phyloP scores from a whole-genome alignment of 1,140 invertebrate species.

The Sarcophaga peregrina region DNA sequence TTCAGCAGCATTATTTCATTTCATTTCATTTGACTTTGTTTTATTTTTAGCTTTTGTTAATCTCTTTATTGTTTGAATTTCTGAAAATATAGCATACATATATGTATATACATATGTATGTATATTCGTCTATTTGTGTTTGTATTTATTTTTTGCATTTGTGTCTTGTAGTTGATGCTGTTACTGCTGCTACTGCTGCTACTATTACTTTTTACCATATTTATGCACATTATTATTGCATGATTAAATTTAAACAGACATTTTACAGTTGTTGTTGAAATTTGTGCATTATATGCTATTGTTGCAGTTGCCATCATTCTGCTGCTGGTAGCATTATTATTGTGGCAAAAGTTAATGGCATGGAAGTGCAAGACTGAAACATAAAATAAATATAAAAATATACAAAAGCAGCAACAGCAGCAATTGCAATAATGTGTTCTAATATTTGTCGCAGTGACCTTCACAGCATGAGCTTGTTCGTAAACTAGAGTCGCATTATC shows the following conservation, averaged over 20 bases:
- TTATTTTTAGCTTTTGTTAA: too few relatives aligned
- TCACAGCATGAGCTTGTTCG: background rate
- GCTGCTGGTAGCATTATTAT: background rate
- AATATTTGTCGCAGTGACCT: conserved; percentile 21
- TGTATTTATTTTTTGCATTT: background rate
- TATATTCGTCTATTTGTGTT: too few relatives aligned
- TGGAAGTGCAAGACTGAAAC: background rate
- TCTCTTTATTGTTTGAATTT: background rate
- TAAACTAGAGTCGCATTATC: too few relatives aligned
- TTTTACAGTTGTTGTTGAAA: too few relatives aligned
- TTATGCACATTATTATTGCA: background rate
- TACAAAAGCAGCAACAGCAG: background rate
- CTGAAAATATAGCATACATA: background rate
- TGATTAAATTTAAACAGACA: background rate
- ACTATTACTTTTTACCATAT: background rate
- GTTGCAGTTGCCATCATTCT: background rate
- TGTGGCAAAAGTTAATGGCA: conserved; percentile 1
- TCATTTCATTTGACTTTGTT: background rate
- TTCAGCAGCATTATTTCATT: background rate
- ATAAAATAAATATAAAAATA: background rate
- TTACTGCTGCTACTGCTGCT: background rate
- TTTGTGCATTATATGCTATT: background rate
- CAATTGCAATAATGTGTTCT: background rate
- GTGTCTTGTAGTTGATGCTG: background rate
- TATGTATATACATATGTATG: too few relatives aligned